Evolutionary conservation across 2,113 vertebrate species (phyloP), one percentile per base, ranked within the genome.

Genomic region (Sitta europaea): DNA sequence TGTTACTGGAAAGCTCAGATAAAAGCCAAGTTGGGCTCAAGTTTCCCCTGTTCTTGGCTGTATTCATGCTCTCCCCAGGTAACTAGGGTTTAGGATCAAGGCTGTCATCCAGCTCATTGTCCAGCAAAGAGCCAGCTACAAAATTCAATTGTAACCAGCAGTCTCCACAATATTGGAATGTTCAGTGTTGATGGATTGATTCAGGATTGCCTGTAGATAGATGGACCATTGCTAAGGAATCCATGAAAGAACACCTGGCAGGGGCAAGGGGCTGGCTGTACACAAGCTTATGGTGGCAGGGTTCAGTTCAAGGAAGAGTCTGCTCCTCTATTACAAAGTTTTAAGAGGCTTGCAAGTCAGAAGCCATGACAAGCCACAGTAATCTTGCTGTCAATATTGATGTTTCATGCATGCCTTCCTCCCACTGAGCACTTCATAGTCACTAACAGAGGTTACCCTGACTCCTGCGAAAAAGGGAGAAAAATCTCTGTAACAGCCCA

Each of bases 371-470:
- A 90, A 93, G 74, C 42, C 78, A 50, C 88, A 66, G 85, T 58
- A 88, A 90, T 92, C 90, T 93, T 31, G 5, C 48, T 94, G 95
- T 94, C 96, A 90, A 86, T 94, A 76, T 15, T 62, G 67, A 93
- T 88, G 88, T 47, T 94, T 96, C 58, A 92, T 5, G 4, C 89
- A 63, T 87, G 91, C 86, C 83, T 95, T 91, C 48, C 76, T 84
- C 86, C 86, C 77, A 65, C 70, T 4, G 50, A 87, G 76, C 63
- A 74, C 89, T 92, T 85, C 93, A 29, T 3, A 89, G 76, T 19
- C 91, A 65, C 85, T 87, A 85, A 53, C 0, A 58, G 80, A 89
- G 61, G 80, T 71, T 95, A 90, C 87, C 70, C 87, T 65, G 65
- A 89, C 86, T 95, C 83, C 86, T 82, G 68, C 21, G 13, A 89